Conservation (phyloP, 2,113 vertebrate species). For the Origma solitaria region DNA sequence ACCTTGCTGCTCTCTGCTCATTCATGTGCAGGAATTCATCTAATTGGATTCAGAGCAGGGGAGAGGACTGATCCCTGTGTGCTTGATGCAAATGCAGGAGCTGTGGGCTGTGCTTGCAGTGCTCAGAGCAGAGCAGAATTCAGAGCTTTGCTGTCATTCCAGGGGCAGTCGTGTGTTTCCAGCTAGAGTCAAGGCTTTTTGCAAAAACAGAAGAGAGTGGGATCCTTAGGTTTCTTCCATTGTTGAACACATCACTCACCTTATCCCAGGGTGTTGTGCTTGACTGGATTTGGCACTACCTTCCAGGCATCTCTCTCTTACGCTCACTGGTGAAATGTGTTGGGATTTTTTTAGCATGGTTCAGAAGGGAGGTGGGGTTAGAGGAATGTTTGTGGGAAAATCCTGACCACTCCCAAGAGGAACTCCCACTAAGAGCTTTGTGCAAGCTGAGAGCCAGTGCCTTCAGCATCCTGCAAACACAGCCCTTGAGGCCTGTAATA, state of each 20-base stretch:
- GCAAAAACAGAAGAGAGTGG: neutral
- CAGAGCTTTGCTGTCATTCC: neutral
- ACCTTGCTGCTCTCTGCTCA: neutral
- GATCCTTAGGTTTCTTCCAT: neutral
- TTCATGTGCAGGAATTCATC: neutral
- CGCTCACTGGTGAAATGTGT: neutral
- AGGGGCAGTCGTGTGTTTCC: neutral
- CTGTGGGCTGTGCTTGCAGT: neutral
- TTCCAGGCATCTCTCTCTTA: neutral
- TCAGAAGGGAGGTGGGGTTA: neutral
- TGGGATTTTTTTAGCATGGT: neutral
- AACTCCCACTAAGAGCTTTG: neutral
- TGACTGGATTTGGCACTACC: neutral
- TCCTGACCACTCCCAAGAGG: neutral
- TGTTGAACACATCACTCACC: neutral
- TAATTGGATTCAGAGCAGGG: neutral
- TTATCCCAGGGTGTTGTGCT: neutral
- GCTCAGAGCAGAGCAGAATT: no score
- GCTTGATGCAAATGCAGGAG: neutral
- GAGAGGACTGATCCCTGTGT: neutral
- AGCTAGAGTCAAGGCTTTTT: neutral
- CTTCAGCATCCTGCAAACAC: neutral
- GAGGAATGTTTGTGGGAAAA: neutral
- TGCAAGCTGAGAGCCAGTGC: neutral
- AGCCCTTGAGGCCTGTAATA: neutral